A percentile compares a stretch with the other conserved stretches of the same genome.
Conservation (phyloP, 2,113 vertebrate species). For the Epinephelus fuscoguttatus region DNA sequence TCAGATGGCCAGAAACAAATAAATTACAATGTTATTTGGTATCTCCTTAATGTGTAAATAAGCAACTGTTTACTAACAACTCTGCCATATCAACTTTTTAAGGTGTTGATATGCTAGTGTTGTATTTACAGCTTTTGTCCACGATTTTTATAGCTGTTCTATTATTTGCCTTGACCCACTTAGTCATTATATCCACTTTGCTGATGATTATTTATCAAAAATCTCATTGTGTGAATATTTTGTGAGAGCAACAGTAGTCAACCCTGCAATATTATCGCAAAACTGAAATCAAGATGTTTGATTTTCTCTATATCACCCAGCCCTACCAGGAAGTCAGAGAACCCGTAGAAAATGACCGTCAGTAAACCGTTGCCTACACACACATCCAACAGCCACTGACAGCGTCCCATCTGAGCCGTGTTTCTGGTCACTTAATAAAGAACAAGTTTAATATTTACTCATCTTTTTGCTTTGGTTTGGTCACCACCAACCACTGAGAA, state of each 20-base stretch:
- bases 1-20: background rate
- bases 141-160: too few species aligned
- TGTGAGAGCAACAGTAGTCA: too few species aligned
- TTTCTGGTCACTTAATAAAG: background rate
- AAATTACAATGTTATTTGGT: background rate
- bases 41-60: background rate
- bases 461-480: constrained; percentile 6
- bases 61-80: background rate
- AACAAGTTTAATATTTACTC: background rate
- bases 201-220: too few species aligned
- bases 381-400: background rate
- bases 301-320: too few species aligned
- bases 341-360: background rate
- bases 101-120: background rate
- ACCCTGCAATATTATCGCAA: too few species aligned
- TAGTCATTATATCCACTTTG: too few species aligned
- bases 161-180: too few species aligned
- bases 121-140: background rate
- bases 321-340: background rate
- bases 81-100: background rate
- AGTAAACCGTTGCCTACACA: too few species aligned
- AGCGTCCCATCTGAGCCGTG: background rate
- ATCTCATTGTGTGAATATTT: too few species aligned
- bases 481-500: background rate
- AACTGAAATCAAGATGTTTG: too few species aligned